Evolutionary conservation across 2,888 invertebrate species (phyloP).

Genomic region (Chironomus riparius): DNA sequence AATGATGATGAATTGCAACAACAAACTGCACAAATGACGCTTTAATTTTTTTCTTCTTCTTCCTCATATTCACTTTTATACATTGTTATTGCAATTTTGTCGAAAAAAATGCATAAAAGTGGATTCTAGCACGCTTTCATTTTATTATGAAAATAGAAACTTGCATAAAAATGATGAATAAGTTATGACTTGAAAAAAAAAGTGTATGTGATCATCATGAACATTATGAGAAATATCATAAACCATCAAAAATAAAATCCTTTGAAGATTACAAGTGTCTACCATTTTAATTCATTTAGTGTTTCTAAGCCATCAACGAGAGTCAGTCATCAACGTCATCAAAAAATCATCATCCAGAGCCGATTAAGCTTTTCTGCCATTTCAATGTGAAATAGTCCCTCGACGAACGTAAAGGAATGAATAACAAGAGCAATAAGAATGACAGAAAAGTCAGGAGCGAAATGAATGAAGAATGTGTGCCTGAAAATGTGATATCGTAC

Average conservation of each 20-base stretch:
- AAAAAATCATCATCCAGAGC: background rate
- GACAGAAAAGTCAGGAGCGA: background rate
- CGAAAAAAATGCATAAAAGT: background rate
- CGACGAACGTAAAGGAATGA: background rate
- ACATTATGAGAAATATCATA: no score
- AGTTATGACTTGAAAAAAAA: no score
- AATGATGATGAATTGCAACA: background rate
- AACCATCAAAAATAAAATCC: no score
- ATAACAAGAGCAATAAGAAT: slow-evolving; percentile 15
- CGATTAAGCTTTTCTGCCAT: background rate
- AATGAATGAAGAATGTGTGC: background rate
- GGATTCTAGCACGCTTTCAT: background rate
- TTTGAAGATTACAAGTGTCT: no score
- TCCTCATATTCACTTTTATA: background rate
- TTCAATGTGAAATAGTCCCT: background rate
- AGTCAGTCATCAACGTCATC: no score
- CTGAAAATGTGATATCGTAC: background rate
- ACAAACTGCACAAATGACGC: background rate
- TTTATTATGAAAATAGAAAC: background rate
- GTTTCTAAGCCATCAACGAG: no score
- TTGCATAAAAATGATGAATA: no score
- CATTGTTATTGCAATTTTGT: background rate
- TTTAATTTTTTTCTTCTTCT: background rate
- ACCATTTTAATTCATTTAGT: no score
- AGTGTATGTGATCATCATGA: no score